Evolutionary conservation across 1,140 invertebrate species (phyloP), one percentile per base, ranked within the genome.

Genomic region (Pristionchus pacificus): DNA sequence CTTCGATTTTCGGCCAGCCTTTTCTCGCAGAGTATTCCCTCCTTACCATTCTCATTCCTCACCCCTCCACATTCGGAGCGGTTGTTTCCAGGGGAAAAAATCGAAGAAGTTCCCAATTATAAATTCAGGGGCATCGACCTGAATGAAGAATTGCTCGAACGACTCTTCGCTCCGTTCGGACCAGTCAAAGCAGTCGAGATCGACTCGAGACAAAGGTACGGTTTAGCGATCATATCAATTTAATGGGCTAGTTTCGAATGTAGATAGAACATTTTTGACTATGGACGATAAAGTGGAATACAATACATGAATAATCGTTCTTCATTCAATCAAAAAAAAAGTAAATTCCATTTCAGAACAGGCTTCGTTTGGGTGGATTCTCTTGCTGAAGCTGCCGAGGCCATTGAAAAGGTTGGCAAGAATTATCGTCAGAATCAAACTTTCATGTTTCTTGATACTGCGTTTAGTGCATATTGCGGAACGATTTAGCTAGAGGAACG

Each of bases 341-440:
- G 6, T 10, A 49, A 6, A 6, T 49, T 10, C 6, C 6, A 49
- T 49, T 49, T 49, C 38, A 49, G 38, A 49, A 10, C 38, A 49
- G 38, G 38, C 6, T 49, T 49, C 19, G 38, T 49, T 49, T 49
- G 38, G 38, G 19, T 49, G 38, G 6, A 6, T 6, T 10, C 6
- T 19, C 6, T 19, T 10, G 95, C 85, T 86, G 38, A 49, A 49
- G 38, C 38, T 49, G 38, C 6, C 6, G 38, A 49, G 6, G 38
- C 38, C 19, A 49, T 49, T 49, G 19, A 49, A 49, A 49, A 49
- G 38, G 38, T 49, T 6, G 19, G 19, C 38, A 6, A 19, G 19
- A 10, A 19, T 10, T 6, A 49, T 10, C 6, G 38, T 49, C 19
- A 49, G 38, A 49, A 49, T 49, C n/a, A n/a, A n/a, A n/a, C n/a